phyloP scores from a whole-genome alignment of 2,113 vertebrate genomes.

The Ptilonorhynchus violaceus region DNA sequence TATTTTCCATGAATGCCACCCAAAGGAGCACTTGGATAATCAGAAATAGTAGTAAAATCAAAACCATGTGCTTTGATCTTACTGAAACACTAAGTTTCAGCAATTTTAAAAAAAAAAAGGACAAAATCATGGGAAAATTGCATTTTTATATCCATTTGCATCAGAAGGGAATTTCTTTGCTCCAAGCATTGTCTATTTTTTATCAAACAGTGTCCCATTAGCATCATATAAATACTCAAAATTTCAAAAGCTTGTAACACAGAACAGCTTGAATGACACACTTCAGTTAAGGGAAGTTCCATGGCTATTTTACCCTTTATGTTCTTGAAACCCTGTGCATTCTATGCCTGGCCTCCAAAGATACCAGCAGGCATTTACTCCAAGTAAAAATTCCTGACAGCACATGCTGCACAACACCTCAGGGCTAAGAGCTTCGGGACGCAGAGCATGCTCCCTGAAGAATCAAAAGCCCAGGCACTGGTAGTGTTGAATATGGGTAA shows the following conservation, averaged over 20 bases:
- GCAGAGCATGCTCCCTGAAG: neutral
- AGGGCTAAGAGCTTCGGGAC: neutral
- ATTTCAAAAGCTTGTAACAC: neutral
- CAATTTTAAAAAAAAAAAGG: neutral
- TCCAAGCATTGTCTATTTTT: neutral
- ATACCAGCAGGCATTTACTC: neutral
- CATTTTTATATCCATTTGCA: neutral
- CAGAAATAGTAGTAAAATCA: neutral
- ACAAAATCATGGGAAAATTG: neutral
- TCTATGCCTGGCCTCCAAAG: neutral
- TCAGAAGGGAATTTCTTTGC: neutral
- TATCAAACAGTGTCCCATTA: neutral
- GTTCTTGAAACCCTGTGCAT: neutral
- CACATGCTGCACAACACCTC: rapidly evolving
- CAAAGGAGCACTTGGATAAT: neutral
- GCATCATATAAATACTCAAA: neutral
- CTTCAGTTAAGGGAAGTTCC: neutral
- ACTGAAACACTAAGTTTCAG: neutral
- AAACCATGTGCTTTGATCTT: neutral
- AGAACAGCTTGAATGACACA: neutral
- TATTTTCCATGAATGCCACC: neutral
- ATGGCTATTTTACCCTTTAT: neutral
- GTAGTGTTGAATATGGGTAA: neutral
- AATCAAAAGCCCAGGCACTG: neutral
- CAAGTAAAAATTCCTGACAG: neutral